Conservation (phyloP, 2,797 vertebrate species). For the Sebastes steindachneri region DNA sequence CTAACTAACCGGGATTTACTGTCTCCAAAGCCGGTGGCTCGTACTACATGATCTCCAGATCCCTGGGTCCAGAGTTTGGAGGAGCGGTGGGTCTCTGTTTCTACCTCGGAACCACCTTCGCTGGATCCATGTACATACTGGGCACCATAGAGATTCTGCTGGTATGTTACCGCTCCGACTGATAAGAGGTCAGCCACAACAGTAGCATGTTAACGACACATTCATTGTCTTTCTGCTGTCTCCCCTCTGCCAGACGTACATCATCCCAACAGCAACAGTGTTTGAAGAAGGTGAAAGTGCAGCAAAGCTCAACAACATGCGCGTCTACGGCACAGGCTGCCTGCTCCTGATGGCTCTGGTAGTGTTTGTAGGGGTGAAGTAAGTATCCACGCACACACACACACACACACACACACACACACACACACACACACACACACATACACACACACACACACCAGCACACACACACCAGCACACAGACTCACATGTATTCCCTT, state of each 20-base stretch:
- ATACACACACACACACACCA: no score
- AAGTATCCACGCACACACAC: slow-evolving; percentile 25
- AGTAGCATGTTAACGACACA: background rate
- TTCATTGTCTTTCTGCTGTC: background rate
- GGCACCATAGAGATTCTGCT: slow-evolving; percentile 96
- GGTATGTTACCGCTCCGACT: slow-evolving; percentile 73
- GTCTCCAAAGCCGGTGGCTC: slow-evolving; percentile 90
- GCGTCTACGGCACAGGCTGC: slow-evolving; percentile 90
- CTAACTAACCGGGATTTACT: slow-evolving; percentile 8
- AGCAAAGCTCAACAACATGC: slow-evolving; percentile 87
- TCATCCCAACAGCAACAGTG: slow-evolving; percentile 84
- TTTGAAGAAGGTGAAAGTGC: slow-evolving; percentile 65
- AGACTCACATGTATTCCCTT: background rate
- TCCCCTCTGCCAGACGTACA: slow-evolving; percentile 85
- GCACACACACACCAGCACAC: background rate
- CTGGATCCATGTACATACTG: slow-evolving; percentile 95
- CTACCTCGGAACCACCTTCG: slow-evolving; percentile 96
- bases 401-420: background rate
- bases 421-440: no score
- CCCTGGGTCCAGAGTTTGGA: slow-evolving; percentile 95
- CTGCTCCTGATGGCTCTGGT: slow-evolving; percentile 91
- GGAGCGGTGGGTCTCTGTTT: slow-evolving; percentile 97
- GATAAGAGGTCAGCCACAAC: background rate
- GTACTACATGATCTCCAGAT: slow-evolving; percentile 97
- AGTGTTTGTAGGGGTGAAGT: slow-evolving; percentile 95